Percentiles rank a stretch among this genome's conserved stretches.
Evolutionary conservation across 2,113 vertebrate species (phyloP).

Genomic region (Sceloporus tristichus): DNA sequence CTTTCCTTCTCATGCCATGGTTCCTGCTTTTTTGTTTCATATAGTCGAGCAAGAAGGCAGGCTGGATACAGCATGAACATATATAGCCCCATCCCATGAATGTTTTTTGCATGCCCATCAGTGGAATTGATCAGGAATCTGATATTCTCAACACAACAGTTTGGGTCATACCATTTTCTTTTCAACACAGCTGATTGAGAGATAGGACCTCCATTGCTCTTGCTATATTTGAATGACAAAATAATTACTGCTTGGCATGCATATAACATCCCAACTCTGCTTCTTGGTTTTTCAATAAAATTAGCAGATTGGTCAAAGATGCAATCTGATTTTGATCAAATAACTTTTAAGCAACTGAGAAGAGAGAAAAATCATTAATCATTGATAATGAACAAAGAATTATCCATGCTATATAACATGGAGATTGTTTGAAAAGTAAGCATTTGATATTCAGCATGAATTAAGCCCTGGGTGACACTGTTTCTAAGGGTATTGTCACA

Average conservation of each 20-base stretch:
- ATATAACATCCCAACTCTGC: background rate
- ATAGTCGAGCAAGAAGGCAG: too few relatives aligned
- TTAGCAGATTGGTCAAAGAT: background rate
- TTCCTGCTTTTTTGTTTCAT: too few relatives aligned
- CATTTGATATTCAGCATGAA: conserved; percentile 9
- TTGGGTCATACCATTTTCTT: background rate
- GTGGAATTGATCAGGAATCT: too few relatives aligned
- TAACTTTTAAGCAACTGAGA: background rate
- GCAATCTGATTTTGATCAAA: conserved; percentile 1
- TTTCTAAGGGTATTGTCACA: background rate
- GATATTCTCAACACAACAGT: background rate
- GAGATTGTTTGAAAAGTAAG: conserved; percentile 4
- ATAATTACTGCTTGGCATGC: background rate
- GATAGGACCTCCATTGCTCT: background rate
- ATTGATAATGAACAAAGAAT: conserved; percentile 1
- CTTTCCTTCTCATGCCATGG: too few relatives aligned
- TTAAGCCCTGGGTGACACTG: background rate
- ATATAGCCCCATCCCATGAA: too few relatives aligned
- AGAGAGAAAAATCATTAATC: conserved; percentile 7
- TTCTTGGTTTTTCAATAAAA: background rate
- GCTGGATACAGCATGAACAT: too few relatives aligned
- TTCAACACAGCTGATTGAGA: background rate
- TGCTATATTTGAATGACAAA: background rate
- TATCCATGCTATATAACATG: background rate
- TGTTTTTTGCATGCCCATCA: too few relatives aligned